Conservation (phyloP, 2,888 invertebrate species). For the Heliconius cydno region DNA sequence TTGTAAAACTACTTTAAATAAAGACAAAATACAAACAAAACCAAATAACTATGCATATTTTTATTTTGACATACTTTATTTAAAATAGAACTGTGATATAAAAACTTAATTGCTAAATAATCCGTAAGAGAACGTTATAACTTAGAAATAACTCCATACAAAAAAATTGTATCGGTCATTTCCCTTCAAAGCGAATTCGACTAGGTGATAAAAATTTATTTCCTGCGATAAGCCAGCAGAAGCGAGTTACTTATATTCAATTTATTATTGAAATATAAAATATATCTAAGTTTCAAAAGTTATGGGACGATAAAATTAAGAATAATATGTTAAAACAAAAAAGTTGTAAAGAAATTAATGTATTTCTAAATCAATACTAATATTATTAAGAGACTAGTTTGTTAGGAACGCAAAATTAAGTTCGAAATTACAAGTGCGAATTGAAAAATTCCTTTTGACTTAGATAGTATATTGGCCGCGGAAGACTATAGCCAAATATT, state of each 20-base stretch:
- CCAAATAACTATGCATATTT: background rate
- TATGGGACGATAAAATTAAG: background rate
- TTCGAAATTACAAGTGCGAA: no score
- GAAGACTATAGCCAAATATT: no score
- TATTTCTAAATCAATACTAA: no score
- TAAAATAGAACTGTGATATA: background rate
- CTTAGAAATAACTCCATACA: background rate
- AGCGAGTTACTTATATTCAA: slow-evolving; percentile 2
- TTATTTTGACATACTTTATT: slow-evolving; percentile 1
- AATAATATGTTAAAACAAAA: background rate
- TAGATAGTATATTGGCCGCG: no score
- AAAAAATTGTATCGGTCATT: slow-evolving; percentile 27
- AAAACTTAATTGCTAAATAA: slow-evolving; percentile 2
- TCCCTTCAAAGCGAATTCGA: slow-evolving; percentile 18
- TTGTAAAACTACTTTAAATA: background rate
- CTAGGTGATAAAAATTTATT: slow-evolving; percentile 30
- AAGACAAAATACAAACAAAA: background rate
- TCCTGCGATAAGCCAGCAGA: slow-evolving; percentile 12
- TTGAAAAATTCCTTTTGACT: no score
- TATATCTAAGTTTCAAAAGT: background rate
- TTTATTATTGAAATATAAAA: background rate
- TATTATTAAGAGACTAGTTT: no score
- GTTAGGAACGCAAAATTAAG: no score
- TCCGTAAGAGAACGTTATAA: background rate
- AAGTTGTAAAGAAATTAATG: background rate